phyloP scores from a whole-genome alignment of 2,113 vertebrate genomes.

The Mystacornis crossleyi region DNA sequence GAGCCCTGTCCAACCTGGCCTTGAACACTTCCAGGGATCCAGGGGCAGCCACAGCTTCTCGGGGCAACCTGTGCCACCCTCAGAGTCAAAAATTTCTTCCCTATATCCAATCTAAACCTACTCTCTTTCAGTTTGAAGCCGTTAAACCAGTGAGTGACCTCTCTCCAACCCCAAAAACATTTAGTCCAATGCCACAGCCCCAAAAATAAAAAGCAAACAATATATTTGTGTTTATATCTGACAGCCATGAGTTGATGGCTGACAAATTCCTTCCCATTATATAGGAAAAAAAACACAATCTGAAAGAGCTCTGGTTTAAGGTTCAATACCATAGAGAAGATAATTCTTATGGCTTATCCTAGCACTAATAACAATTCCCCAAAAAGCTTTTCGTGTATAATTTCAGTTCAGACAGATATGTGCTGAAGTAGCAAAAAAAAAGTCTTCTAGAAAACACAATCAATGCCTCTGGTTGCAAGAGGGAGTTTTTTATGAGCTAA shows the following conservation, averaged over 20 bases:
- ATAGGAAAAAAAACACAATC: background rate
- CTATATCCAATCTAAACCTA: background rate
- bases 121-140: background rate
- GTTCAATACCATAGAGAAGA: background rate
- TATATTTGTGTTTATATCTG: background rate
- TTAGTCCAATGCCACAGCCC: background rate
- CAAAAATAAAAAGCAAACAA: background rate
- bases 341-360: background rate
- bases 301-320: background rate
- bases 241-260: rapidly evolving
- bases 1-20: rapidly evolving
- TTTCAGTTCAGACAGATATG: background rate
- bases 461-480: background rate
- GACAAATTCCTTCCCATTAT: background rate
- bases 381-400: background rate
- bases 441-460: background rate
- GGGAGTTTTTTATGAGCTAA: background rate
- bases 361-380: background rate
- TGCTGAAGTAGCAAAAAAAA: background rate
- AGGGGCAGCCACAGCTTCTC: background rate
- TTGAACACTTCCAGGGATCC: background rate
- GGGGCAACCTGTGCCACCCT: rapidly evolving
- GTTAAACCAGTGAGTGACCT: background rate
- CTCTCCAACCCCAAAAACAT: background rate
- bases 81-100: background rate